Percentiles rank a stretch among this genome's conserved stretches.
These are phyloP conservation scores for Lottia scabra DNA, from an alignment of 2,888 invertebrate species.

Conservation along the genomic window DNA sequence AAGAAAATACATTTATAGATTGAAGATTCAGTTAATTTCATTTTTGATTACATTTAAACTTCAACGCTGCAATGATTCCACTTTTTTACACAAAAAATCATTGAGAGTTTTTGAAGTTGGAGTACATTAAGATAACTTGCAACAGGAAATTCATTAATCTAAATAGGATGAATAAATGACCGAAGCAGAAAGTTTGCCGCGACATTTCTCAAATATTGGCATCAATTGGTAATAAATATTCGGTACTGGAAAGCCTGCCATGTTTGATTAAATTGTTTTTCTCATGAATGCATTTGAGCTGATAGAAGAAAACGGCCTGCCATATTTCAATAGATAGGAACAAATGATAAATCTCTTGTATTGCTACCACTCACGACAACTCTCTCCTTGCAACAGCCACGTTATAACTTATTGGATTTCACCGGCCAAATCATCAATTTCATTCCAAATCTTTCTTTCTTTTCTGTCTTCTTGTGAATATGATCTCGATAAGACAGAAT, in stretches of 20 bases:
- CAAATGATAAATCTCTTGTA: not conserved
- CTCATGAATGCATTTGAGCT: not conserved
- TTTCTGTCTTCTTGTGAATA: not conserved
- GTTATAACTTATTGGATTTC: constrained; percentile 1
- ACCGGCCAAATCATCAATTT: not conserved
- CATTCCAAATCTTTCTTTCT: not conserved
- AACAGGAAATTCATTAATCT: constrained; percentile 6
- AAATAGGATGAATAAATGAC: not conserved
- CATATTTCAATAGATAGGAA: constrained; percentile 4
- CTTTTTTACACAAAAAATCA: not conserved
- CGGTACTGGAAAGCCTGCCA: not conserved
- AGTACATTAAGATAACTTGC: not conserved
- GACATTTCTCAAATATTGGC: not conserved
- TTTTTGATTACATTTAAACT: too few species aligned
- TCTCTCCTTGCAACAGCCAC: not conserved
- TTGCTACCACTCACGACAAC: not conserved
- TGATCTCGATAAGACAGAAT: constrained; percentile 1
- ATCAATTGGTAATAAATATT: not conserved
- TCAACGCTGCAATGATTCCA: not conserved
- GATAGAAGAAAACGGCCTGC: not conserved
- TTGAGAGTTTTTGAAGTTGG: not conserved
- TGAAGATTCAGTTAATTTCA: too few species aligned
- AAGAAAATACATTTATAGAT: too few species aligned
- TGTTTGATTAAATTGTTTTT: constrained; percentile 3
- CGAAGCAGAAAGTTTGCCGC: not conserved